phyloP scores from a whole-genome alignment of 2,113 vertebrate genomes.

The Amazona guildingii region DNA sequence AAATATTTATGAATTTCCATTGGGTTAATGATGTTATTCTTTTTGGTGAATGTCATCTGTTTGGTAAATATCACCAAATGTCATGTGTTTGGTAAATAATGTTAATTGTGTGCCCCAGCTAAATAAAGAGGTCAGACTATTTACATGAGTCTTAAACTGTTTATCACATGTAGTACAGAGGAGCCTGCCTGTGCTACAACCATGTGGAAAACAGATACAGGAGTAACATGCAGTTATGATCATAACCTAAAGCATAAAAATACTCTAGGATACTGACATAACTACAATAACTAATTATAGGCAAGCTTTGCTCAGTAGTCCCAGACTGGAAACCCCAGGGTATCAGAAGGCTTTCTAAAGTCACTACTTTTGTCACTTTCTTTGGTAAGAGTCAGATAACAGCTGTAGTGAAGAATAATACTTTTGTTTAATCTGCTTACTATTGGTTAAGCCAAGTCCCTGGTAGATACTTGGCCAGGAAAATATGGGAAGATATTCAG shows the following conservation, averaged over 20 bases:
- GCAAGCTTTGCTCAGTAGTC: neutral
- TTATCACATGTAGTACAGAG: neutral
- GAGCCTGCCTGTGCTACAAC: neutral
- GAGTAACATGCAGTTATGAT: neutral
- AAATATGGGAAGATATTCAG: neutral
- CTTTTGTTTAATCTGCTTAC: neutral
- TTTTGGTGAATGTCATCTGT: neutral
- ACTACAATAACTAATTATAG: neutral
- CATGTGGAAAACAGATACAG: neutral
- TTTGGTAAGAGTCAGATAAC: neutral
- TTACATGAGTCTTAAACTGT: neutral
- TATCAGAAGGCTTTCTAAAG: neutral
- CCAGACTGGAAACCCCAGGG: neutral
- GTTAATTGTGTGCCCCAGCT: neutral
- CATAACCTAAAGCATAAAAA: neutral
- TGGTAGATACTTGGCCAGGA: neutral
- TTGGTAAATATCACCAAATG: constrained; percentile 43
- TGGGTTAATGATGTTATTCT: neutral
- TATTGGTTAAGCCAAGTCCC: neutral
- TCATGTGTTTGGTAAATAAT: neutral
- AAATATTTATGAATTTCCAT: neutral
- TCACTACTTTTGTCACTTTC: neutral
- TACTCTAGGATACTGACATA: neutral
- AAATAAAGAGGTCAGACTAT: constrained; percentile 21
- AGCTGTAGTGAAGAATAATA: neutral